Percentiles rank a stretch among this genome's conserved stretches.
Conservation (phyloP, 2,888 invertebrate species). For the Tiliacea citrago region DNA sequence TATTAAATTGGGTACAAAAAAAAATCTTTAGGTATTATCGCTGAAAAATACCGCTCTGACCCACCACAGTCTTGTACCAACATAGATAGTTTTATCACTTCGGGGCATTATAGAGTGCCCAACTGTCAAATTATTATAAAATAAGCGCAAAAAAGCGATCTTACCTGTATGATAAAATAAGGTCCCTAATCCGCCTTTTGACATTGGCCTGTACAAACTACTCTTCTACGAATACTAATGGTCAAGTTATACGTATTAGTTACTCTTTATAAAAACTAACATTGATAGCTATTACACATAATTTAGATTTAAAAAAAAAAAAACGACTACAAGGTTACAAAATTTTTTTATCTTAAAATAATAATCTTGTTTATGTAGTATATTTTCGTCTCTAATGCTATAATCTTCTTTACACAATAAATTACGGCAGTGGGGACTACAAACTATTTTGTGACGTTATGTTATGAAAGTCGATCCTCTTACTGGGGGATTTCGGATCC, state of each 20-base stretch:
- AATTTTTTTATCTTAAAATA: not conserved
- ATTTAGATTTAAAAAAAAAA: not conserved
- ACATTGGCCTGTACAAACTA: not conserved
- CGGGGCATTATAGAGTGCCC: not conserved
- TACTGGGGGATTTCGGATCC: not conserved
- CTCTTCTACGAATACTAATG: not conserved
- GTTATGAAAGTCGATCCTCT: conserved; percentile 21
- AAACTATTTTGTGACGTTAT: conserved; percentile 18
- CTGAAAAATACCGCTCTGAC: not conserved
- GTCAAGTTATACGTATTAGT: not conserved
- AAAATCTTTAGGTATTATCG: not conserved
- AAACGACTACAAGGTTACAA: not conserved
- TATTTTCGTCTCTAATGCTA: conserved; percentile 1
- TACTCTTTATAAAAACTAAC: not conserved
- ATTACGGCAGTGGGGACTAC: conserved; percentile 44
- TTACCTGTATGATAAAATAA: not conserved
- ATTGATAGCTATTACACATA: not conserved
- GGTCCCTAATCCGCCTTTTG: not conserved
- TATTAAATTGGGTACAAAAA: not conserved
- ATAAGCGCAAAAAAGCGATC: not conserved
- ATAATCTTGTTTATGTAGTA: not conserved
- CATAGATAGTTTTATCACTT: not conserved
- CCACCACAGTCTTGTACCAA: not conserved
- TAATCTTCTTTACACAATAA: conserved; percentile 29
- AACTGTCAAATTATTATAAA: not conserved